Conservation (phyloP, 2,888 invertebrate species). For the Mesoligia furuncula region DNA sequence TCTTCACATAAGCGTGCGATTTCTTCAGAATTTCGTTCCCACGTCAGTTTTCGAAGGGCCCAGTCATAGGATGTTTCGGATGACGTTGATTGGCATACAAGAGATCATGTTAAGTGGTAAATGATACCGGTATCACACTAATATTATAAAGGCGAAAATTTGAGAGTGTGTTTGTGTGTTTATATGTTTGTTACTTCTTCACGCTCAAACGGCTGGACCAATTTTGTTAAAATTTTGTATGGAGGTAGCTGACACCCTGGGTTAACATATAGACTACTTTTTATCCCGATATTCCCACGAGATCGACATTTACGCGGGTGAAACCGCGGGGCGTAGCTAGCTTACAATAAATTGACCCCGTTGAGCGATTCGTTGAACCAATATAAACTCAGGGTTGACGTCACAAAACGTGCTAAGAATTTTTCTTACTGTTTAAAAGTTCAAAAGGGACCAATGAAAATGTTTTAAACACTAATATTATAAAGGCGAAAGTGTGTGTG, state of each 20-base stretch:
- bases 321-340: too few species aligned
- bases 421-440: neutral
- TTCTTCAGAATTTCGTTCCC: neutral
- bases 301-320: too few species aligned
- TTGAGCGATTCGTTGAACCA: slow-evolving; percentile 34
- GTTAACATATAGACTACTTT: too few species aligned
- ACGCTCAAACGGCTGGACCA: too few species aligned
- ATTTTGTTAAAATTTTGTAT: too few species aligned
- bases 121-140: slow-evolving; percentile 25
- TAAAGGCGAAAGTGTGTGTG: too few species aligned
- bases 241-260: too few species aligned
- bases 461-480: neutral
- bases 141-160: too few species aligned
- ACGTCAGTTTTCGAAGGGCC: slow-evolving; percentile 13
- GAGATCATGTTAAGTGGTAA: slow-evolving; percentile 25
- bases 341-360: slow-evolving; percentile 18
- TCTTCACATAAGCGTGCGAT: neutral
- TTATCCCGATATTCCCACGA: too few species aligned
- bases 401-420: neutral
- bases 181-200: too few species aligned
- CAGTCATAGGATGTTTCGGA: slow-evolving; percentile 24
- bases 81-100: slow-evolving; percentile 29
- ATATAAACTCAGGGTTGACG: neutral
- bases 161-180: too few species aligned
- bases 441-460: neutral